These are phyloP conservation scores for Amblyopsis rosae DNA, from an alignment of 2,113 vertebrate species.

Conservation along the genomic window DNA sequence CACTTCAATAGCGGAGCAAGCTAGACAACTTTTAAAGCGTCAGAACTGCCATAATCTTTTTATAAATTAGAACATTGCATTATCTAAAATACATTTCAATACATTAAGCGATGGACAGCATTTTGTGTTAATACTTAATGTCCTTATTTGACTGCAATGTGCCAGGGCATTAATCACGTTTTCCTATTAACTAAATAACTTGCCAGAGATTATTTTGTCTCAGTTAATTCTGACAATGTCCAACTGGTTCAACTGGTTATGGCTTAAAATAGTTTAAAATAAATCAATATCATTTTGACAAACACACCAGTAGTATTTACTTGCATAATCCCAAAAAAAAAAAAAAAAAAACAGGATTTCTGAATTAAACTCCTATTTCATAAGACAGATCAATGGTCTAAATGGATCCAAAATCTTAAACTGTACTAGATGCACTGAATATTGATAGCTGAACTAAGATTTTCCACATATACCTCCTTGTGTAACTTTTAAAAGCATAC, in stretches of 20 bases:
- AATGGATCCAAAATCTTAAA: too few species aligned
- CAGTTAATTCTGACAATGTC: conserved; percentile 18
- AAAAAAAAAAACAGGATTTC: background rate
- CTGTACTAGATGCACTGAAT: too few species aligned
- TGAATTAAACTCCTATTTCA: too few species aligned
- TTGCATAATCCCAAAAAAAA: background rate
- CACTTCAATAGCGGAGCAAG: too few species aligned
- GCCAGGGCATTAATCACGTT: background rate
- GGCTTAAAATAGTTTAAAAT: conserved; percentile 23
- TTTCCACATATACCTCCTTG: too few species aligned
- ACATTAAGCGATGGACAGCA: conserved; percentile 36
- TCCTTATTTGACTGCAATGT: background rate
- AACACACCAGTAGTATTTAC: background rate
- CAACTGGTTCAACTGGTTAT: conserved; percentile 24
- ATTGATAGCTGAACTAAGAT: too few species aligned
- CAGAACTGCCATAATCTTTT: background rate
- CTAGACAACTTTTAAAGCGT: background rate
- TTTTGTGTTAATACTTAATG: background rate
- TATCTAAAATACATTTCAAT: background rate
- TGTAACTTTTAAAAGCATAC: too few species aligned
- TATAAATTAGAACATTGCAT: background rate
- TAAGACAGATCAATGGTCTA: too few species aligned
- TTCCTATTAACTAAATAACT: background rate
- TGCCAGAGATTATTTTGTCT: background rate
- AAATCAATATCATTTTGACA: background rate